Base-by-base conservation (phyloP, 2,113 vertebrate genomes). In the Tiliqua scincoides region DNA sequence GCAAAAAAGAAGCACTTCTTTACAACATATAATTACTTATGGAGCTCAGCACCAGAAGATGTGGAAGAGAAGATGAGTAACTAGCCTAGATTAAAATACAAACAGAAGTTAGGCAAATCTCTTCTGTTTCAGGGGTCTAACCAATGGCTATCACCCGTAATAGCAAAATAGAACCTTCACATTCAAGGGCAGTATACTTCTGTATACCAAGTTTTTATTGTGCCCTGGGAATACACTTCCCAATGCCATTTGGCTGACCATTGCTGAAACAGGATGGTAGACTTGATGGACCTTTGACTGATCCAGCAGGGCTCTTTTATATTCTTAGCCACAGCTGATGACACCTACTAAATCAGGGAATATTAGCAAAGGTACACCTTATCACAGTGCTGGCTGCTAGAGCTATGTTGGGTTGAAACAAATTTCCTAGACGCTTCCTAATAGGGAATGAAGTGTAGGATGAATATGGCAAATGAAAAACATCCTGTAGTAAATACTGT, bases 401-500 rank as follows among this genome's bases (percentile, higher is more conserved):
- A 80, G 40, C 68, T 40, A 27, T 0, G 82, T 15, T 30, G 70
- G 43, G 32, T 6, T 80, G 61, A 85, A 90, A 85, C 80, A 40
- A 59, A 65, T 2, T 27, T 85, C 1, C 48, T 75, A 68, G 74
- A 0, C 57, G 0, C 32, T 90, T 67, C 77, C 67, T 82, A 75
- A 74, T 54, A 37, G 73, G n/a, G 48, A 6, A 15, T 17, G 88
- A 77, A 61, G 5, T 27, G 14, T 40, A 87, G 63, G 27, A 83
- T 0, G 84, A 14, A 77, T 71, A 84, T 88, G 6, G 84, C 32
- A 37, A 82, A 84, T 84, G 52, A 40, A 89, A 80, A 9, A 40
- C 65, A 75, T 6, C 79, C 21, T 4, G 83, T 54, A 54, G 75
- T 57, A 87, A 91, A 74, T 88, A 88, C 35, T 79, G 79, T 73